phyloP scores from a whole-genome alignment of 1,140 invertebrate species.

The Anadara kagoshimensis region DNA sequence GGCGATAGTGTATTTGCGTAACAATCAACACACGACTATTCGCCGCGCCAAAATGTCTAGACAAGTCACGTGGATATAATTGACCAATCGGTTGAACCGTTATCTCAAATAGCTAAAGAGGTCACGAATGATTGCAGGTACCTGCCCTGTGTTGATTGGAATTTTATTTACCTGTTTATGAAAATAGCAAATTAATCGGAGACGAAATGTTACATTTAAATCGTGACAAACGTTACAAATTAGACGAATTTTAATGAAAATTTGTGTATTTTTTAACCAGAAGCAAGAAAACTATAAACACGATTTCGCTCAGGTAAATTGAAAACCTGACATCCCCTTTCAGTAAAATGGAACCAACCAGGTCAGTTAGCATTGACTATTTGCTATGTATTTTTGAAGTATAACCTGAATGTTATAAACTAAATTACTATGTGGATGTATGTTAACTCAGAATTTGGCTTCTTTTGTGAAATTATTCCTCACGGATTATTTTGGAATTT shows the following conservation, averaged over 20 bases:
- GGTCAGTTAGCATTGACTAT: too few relatives aligned
- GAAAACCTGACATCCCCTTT: too few relatives aligned
- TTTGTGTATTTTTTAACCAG: background rate
- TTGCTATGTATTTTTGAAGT: too few relatives aligned
- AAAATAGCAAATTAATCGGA: background rate
- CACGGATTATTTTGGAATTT: too few relatives aligned
- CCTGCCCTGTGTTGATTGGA: conserved; percentile 23
- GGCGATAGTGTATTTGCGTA: conserved; percentile 16
- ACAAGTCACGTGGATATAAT: conserved; percentile 64
- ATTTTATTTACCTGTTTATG: conserved; percentile 7
- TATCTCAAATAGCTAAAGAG: conserved; percentile 43
- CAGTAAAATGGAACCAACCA: too few relatives aligned
- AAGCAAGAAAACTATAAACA: background rate
- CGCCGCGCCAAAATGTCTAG: conserved; percentile 72
- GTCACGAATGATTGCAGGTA: conserved; percentile 33
- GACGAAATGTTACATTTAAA: background rate
- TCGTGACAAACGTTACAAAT: background rate
- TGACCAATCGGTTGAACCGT: conserved; percentile 57
- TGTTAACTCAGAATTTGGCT: too few relatives aligned
- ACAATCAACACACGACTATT: conserved; percentile 25
- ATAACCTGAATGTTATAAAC: too few relatives aligned
- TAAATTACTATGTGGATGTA: too few relatives aligned
- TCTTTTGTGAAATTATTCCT: too few relatives aligned
- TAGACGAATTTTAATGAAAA: background rate
- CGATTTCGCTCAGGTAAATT: too few relatives aligned